Conservation (phyloP, 2,888 invertebrate genomes). For the Rhagium mordax region DNA sequence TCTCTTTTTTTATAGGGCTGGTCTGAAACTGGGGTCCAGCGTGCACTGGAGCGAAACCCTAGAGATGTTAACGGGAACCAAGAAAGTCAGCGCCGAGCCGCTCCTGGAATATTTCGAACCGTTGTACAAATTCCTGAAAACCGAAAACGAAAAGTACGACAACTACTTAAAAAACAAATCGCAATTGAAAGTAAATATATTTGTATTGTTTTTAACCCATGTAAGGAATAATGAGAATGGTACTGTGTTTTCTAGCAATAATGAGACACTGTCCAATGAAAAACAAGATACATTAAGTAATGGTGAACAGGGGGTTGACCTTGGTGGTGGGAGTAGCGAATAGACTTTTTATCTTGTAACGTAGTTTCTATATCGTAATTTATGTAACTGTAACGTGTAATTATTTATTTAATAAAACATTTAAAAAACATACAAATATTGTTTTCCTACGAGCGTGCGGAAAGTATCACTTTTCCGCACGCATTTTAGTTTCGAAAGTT, state of each 20-base stretch:
- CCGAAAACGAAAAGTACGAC: constrained; percentile 67
- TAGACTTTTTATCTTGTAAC: not conserved
- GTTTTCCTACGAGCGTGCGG: too few species aligned
- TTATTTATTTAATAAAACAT: not conserved
- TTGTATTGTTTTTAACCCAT: constrained; percentile 4
- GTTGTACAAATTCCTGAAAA: constrained; percentile 71
- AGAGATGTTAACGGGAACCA: constrained; percentile 73
- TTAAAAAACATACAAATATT: not conserved
- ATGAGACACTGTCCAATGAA: not conserved
- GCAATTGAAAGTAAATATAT: constrained; percentile 15
- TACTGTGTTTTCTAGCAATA: constrained; percentile 18
- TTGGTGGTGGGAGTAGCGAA: not conserved
- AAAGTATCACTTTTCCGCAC: too few species aligned
- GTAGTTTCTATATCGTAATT: not conserved
- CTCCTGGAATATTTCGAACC: constrained; percentile 76
- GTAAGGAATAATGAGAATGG: not conserved
- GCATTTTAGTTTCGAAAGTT: too few species aligned
- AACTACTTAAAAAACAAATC: not conserved
- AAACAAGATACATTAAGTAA: not conserved
- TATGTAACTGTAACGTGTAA: not conserved
- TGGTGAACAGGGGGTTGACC: not conserved
- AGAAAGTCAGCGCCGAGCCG: constrained; percentile 72
- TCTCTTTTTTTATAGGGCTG: constrained; percentile 67
- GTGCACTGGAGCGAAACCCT: constrained; percentile 75
- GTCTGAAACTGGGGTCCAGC: constrained; percentile 70